Evolutionary conservation across 2,113 vertebrate genomes (phyloP), one percentile per base, ranked within the genome.

Genomic region (Trematomus loennbergii): DNA sequence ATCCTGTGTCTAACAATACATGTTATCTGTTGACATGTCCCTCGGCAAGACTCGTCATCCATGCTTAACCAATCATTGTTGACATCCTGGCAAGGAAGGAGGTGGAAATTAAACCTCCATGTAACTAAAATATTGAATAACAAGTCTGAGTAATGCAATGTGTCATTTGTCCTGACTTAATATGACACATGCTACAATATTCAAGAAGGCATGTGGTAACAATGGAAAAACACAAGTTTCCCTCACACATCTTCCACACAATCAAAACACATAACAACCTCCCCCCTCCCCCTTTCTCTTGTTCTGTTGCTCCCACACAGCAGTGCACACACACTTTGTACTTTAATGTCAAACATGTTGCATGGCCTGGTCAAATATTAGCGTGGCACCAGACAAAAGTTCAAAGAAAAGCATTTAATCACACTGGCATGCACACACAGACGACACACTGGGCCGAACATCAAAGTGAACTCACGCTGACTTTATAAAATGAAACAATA

Each of bases 281-380:
- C 36, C 5, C 33, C 36, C 36, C 4, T 40, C 15, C 15, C 6
- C 9, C 9, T 22, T 25, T 45, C 16, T 33, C 3, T 16, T 18
- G 7, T 5, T 18, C 13, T 5, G 2, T n/a, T 12, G 20, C 53
- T 29, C 49, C 20, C 46, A 29, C 40, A 33, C 29, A 25, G 12
- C 36, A 12, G 11, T 22, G n/a, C 25, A 60, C 48, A 59, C 45
- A 57, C 48, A 45, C 25, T 64, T 57, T 57, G 22, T 18, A 8
- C 33, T 68, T 48, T 52, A 65, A 76, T 49, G 73, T 63, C 29
- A 50, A 84, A 69, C 54, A 72, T 17, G 46, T 79, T 74, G 72
- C 61, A 33, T 53, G 22, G 13, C 60, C 64, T 20, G 57, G 29
- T 79, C 76, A 86, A 91, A 90, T 75, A 81, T 85, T 74, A 72